phyloP scores from a whole-genome alignment of 2,888 invertebrate genomes.

The Lasioglossum calceatum region DNA sequence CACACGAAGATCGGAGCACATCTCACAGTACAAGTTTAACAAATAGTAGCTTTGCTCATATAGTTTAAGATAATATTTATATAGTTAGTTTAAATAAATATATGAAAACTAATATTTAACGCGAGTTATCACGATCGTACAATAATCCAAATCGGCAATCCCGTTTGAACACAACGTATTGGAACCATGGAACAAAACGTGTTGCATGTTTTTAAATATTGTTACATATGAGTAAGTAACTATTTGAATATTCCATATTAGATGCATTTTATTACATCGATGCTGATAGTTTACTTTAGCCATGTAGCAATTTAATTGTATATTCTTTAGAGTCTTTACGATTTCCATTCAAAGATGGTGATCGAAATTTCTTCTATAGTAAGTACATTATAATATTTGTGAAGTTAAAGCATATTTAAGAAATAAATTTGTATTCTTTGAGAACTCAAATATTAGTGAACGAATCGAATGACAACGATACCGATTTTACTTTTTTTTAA shows the following conservation, averaged over 20 bases:
- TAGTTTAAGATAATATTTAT: neutral
- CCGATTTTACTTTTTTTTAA: neutral
- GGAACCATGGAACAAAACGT: neutral
- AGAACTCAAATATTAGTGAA: neutral
- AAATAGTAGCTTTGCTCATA: neutral
- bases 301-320: neutral
- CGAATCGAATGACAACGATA: neutral
- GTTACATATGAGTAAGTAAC: neutral
- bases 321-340: neutral
- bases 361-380: neutral
- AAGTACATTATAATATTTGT: neutral
- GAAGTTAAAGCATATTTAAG: neutral
- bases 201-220: neutral
- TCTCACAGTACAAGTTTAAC: neutral
- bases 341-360: neutral
- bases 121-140: neutral
- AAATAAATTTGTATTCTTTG: neutral
- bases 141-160: neutral
- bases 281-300: neutral
- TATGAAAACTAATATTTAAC: neutral
- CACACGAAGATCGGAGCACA: neutral
- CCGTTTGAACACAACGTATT: neutral
- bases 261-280: neutral
- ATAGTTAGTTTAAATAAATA: neutral
- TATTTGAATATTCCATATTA: neutral